Conservation (phyloP, 30 jellyfish, hydroid and myxozoan species). For the Nemopilema nomurai region DNA sequence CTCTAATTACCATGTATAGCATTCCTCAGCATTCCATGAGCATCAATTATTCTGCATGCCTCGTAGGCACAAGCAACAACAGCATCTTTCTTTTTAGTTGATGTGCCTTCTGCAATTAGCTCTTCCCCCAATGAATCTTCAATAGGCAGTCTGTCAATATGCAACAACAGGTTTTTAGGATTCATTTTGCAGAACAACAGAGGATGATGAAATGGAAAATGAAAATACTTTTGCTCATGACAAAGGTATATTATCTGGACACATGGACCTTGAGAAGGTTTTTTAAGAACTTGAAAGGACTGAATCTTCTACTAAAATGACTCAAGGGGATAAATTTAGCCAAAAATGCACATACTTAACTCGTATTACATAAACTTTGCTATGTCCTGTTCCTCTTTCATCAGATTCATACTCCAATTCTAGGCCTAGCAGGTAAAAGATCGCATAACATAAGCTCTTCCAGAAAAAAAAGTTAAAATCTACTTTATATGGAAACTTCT, state of each 20-base stretch:
- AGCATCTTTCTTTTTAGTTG: conserved; percentile 92
- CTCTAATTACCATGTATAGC: conserved; percentile 82
- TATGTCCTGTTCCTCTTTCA: conserved; percentile 85
- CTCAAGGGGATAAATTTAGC: neutral
- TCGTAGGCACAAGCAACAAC: conserved; percentile 91
- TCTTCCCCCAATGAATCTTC: conserved; percentile 87
- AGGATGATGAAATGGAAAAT: neutral
- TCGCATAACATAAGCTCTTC: neutral
- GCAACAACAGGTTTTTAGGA: too few relatives aligned
- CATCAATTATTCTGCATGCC: conserved; percentile 92
- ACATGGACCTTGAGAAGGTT: neutral
- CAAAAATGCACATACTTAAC: conserved; percentile 65
- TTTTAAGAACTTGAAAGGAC: too few relatives aligned
- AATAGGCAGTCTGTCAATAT: conserved; percentile 75
- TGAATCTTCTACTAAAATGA: too few relatives aligned
- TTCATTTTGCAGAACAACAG: too few relatives aligned
- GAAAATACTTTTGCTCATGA: neutral
- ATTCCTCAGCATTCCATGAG: conserved; percentile 90
- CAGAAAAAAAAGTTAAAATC: too few relatives aligned
- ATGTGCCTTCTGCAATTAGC: conserved; percentile 86
- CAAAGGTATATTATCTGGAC: neutral
- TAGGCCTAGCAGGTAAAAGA: conserved; percentile 47
- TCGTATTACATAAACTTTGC: conserved; percentile 78
- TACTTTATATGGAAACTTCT: too few relatives aligned
- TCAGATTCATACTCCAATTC: conserved; percentile 94